Conservation (phyloP, 2,797 vertebrate species). For the Numenius phaeopus region DNA sequence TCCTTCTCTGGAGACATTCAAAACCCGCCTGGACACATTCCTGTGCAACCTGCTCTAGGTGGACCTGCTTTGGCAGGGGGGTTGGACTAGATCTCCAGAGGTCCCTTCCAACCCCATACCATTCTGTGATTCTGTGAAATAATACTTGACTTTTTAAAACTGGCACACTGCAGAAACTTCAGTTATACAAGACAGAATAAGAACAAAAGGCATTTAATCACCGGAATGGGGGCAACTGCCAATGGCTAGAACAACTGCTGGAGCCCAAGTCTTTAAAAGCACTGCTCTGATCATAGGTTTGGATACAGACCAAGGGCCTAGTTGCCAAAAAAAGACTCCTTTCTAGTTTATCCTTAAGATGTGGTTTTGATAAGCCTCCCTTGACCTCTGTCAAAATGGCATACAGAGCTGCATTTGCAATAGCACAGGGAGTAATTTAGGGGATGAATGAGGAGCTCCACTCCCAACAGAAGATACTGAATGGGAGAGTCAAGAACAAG, state of each 20-base stretch:
- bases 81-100: no score
- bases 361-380: background rate
- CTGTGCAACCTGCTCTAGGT: no score
- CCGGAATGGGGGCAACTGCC: background rate
- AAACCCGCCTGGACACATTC: no score
- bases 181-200: background rate
- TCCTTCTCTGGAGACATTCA: no score
- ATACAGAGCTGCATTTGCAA: background rate
- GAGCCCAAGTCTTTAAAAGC: background rate
- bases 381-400: background rate
- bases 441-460: background rate
- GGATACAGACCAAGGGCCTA: background rate
- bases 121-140: background rate
- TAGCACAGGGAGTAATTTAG: background rate
- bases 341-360: background rate
- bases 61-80: no score
- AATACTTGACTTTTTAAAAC: background rate
- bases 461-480: background rate
- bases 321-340: background rate
- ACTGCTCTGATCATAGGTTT: background rate
- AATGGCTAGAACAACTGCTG: background rate
- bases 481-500: background rate
- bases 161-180: background rate
- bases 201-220: conserved; percentile 58
- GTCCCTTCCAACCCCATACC: no score